A percentile compares a stretch with the other conserved stretches of the same genome.
Conservation (phyloP, 1,140 invertebrate species). For the Dinoponera quadriceps region DNA sequence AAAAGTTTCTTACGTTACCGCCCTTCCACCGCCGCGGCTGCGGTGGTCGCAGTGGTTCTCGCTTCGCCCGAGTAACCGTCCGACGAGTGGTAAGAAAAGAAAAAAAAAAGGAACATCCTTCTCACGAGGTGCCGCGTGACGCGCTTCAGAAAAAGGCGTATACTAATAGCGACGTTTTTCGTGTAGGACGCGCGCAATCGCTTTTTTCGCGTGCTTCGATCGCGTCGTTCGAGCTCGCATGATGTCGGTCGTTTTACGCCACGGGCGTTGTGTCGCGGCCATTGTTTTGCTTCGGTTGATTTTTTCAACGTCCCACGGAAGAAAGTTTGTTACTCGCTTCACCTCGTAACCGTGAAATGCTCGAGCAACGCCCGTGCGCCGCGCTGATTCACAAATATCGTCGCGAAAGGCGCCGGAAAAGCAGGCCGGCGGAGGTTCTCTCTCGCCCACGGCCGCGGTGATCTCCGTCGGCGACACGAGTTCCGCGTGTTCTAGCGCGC, state of each 20-base stretch:
- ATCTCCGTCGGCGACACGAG: slow-evolving; percentile 15
- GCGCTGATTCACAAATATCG: not conserved
- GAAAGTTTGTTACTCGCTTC: too few species aligned
- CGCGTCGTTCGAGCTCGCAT: not conserved
- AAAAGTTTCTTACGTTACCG: slow-evolving; percentile 76
- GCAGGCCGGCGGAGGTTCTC: too few species aligned
- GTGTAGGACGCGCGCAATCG: not conserved
- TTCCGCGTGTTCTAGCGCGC: slow-evolving; percentile 1
- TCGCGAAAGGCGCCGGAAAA: not conserved
- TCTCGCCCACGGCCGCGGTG: not conserved
- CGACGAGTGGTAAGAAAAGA: not conserved
- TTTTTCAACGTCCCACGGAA: too few species aligned
- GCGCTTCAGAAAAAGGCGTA: not conserved
- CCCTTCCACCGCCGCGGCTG: slow-evolving; percentile 12
- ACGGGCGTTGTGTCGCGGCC: too few species aligned
- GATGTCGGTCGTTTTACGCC: not conserved
- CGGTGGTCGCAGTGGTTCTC: slow-evolving; percentile 51
- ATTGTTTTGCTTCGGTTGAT: too few species aligned
- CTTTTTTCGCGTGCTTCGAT: not conserved
- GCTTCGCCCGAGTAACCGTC: slow-evolving; percentile 15
- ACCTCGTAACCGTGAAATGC: too few species aligned
- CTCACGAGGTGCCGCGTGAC: not conserved
- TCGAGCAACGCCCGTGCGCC: not conserved
- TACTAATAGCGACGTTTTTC: not conserved
- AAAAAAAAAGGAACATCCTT: not conserved